Percentiles rank a stretch among this genome's conserved stretches.
Conservation (phyloP, 2,797 vertebrate genomes). For the Bufotes viridis region DNA sequence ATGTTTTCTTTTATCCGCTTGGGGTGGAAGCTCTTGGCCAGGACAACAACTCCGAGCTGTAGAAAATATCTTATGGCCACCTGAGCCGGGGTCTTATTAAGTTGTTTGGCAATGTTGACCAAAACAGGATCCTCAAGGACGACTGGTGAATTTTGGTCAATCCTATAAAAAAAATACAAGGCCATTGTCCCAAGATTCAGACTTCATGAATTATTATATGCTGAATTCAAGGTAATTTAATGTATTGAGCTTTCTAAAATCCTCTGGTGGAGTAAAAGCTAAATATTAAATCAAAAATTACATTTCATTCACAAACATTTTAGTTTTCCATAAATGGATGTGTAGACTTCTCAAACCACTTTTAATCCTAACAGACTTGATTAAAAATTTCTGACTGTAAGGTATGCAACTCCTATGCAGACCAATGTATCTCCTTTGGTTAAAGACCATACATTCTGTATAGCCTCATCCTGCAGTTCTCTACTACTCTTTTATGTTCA, state of each 20-base stretch:
- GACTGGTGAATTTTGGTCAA: constrained; percentile 43
- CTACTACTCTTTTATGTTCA: no score
- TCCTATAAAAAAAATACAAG: constrained; percentile 5
- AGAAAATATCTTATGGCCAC: constrained; percentile 54
- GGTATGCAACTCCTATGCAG: no score
- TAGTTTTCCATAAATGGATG: no score
- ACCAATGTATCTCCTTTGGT: no score
- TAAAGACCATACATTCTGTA: no score
- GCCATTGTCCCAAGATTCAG: neutral
- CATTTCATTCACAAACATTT: no score
- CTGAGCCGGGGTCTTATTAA: constrained; percentile 47
- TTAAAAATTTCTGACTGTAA: no score
- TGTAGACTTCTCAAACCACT: no score
- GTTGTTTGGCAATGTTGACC: constrained; percentile 18
- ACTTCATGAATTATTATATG: no score
- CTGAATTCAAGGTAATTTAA: neutral
- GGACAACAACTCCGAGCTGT: constrained; percentile 41
- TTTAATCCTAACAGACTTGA: no score
- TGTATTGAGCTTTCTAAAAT: neutral
- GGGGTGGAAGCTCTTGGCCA: constrained; percentile 55
- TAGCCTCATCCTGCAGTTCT: no score
- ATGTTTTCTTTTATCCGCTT: constrained; percentile 53
- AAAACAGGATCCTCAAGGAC: constrained; percentile 48
- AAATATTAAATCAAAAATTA: neutral
- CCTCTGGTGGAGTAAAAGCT: neutral